A percentile compares a stretch with the other conserved stretches of the same genome.
Evolutionary conservation across 2,797 vertebrate genomes (phyloP).

Genomic region (Cyprinella venusta): DNA sequence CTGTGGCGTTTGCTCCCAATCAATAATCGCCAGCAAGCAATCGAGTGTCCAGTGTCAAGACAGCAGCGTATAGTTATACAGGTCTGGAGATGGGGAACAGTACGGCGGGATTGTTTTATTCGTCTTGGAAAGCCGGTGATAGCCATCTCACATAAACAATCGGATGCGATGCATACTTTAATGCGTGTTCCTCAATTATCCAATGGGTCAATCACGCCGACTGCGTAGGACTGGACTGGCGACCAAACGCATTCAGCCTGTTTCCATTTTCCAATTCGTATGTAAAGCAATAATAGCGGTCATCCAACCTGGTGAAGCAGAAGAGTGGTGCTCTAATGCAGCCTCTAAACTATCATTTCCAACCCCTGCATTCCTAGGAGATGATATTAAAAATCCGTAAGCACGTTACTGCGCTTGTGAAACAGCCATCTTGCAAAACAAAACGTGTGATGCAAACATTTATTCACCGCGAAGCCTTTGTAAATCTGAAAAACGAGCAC

Average conservation of each 20-base stretch:
- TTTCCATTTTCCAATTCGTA: conserved; percentile 28
- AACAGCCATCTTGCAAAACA: conserved; percentile 4
- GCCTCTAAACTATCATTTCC: conserved; percentile 47
- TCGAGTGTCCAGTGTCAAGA: conserved; percentile 30
- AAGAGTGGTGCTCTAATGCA: conserved; percentile 40
- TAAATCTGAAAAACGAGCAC: conserved; percentile 9
- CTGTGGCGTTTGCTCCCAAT: conserved; percentile 51
- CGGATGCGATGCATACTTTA: conserved; percentile 29
- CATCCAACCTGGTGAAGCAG: conserved; percentile 24
- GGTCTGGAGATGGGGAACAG: conserved; percentile 22
- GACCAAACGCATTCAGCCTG: conserved; percentile 8
- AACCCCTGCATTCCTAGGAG: conserved; percentile 22
- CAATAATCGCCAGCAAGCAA: conserved; percentile 53
- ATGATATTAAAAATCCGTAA: conserved; percentile 29
- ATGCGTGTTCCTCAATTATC: conserved; percentile 57
- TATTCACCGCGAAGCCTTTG: neutral
- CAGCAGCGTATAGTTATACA: conserved; percentile 38
- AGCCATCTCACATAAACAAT: conserved; percentile 54
- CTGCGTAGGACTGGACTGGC: conserved; percentile 5
- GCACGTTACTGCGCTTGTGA: too few species aligned
- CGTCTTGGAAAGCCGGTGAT: conserved; percentile 41
- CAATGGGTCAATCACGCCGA: conserved; percentile 43
- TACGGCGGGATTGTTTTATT: conserved; percentile 42
- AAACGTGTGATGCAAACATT: neutral
- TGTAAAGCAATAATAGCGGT: conserved; percentile 45